A percentile compares a stretch with the other conserved stretches of the same genome.
phyloP scores from a whole-genome alignment of 1,140 invertebrate species.

The Aphelinus atriplicis region DNA sequence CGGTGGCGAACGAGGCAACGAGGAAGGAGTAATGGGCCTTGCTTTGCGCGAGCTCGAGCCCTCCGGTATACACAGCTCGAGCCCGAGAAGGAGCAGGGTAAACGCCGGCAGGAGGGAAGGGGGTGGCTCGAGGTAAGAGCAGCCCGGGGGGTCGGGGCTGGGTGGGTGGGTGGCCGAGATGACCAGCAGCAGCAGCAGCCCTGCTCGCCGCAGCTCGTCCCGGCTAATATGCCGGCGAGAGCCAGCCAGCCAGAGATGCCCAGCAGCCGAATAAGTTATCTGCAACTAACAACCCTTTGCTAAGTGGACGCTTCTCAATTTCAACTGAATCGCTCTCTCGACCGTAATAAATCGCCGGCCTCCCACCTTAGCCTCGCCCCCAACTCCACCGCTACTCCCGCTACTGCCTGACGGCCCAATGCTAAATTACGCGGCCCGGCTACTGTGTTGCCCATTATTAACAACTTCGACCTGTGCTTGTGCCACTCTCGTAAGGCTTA shows the following conservation, averaged over 20 bases:
- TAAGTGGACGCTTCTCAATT: slow-evolving; percentile 61
- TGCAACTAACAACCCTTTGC: slow-evolving; percentile 62
- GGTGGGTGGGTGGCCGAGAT: slow-evolving; percentile 36
- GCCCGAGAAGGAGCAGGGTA: too few species aligned
- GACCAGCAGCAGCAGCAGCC: slow-evolving; percentile 45
- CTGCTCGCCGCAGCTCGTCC: slow-evolving; percentile 30
- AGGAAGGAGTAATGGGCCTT: too few species aligned
- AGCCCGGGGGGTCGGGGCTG: slow-evolving; percentile 40
- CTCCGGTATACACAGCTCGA: too few species aligned
- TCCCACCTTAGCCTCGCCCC: too few species aligned
- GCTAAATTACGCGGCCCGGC: slow-evolving; percentile 19
- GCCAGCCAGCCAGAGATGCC: slow-evolving; percentile 35
- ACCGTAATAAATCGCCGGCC: slow-evolving; percentile 34
- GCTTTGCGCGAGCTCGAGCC: too few species aligned
- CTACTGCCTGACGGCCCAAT: background rate
- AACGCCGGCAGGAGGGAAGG: slow-evolving; percentile 22
- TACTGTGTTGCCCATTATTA: slow-evolving; percentile 17
- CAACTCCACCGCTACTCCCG: background rate
- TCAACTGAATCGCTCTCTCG: slow-evolving; percentile 44
- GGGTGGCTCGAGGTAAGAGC: slow-evolving; percentile 33
- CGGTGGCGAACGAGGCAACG: too few species aligned
- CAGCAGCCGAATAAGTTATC: slow-evolving; percentile 63
- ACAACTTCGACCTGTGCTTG: background rate
- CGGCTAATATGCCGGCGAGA: slow-evolving; percentile 41
- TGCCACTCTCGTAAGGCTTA: too few species aligned